phyloP scores from a whole-genome alignment of 2,113 vertebrate genomes.

The Prunella himalayana region DNA sequence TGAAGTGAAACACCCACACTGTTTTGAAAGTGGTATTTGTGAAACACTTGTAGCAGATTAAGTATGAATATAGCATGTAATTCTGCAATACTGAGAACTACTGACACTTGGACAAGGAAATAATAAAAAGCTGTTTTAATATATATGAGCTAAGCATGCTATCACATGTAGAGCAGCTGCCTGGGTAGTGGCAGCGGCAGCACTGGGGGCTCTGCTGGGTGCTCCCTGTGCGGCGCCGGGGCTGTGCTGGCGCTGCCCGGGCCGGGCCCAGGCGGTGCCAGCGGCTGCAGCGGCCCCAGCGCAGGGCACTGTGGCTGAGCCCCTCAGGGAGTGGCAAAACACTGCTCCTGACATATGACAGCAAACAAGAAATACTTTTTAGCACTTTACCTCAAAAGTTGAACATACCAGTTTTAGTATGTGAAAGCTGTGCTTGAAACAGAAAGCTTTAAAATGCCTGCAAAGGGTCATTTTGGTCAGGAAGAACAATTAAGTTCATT shows the following conservation, averaged over 20 bases:
- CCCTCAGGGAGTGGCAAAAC: not conserved
- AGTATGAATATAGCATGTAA: not conserved
- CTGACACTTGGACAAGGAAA: not conserved
- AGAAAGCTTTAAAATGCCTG: not conserved
- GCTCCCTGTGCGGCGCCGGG: fast-evolving
- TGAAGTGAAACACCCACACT: not conserved
- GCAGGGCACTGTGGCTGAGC: not conserved
- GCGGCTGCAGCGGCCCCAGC: not conserved
- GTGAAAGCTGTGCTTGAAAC: not conserved
- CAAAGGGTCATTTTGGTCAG: not conserved
- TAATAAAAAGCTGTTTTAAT: not conserved
- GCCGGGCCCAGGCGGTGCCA: fast-evolving
- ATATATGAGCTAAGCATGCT: not conserved
- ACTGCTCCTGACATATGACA: fast-evolving
- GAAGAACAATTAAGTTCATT: not conserved
- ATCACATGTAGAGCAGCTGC: fast-evolving
- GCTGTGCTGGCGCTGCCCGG: fast-evolving
- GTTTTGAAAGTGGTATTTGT: not conserved
- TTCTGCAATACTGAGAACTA: not conserved
- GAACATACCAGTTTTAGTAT: not conserved
- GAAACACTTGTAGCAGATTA: not conserved
- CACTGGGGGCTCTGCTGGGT: fast-evolving
- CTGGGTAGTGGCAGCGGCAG: fast-evolving
- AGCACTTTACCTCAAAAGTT: not conserved
- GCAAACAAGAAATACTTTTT: not conserved